Conservation (phyloP, 2,888 invertebrate genomes). For the Subacronicta megacephala region DNA sequence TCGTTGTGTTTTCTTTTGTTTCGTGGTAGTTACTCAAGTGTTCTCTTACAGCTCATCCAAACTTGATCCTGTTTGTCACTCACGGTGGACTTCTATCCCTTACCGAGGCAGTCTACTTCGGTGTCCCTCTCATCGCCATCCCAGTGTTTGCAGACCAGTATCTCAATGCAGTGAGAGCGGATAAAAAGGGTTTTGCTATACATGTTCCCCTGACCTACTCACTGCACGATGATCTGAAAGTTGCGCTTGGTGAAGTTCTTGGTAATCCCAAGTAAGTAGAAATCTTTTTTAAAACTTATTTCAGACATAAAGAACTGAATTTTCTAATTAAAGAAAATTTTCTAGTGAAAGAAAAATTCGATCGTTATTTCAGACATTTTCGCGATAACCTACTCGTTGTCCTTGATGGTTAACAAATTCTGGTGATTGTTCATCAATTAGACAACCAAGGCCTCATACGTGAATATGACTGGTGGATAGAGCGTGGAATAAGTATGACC, state of each 20-base stretch:
- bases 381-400: too few relatives aligned
- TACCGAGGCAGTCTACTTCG: slow-evolving; percentile 68
- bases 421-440: too few relatives aligned
- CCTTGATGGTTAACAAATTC: too few relatives aligned
- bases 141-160: slow-evolving; percentile 73
- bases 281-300: not conserved
- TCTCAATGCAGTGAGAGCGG: slow-evolving; percentile 63
- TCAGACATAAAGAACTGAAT: too few relatives aligned
- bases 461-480: too few relatives aligned
- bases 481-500: too few relatives aligned
- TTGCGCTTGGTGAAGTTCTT: slow-evolving; percentile 60
- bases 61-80: slow-evolving; percentile 68
- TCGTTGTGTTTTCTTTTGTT: too few relatives aligned
- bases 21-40: too few relatives aligned
- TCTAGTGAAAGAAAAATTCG: too few relatives aligned
- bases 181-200: slow-evolving; percentile 63
- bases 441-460: too few relatives aligned
- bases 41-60: slow-evolving; percentile 67
- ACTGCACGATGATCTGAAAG: slow-evolving; percentile 54
- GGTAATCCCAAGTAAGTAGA: slow-evolving; percentile 54
- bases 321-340: too few relatives aligned
- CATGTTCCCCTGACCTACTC: slow-evolving; percentile 59
- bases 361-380: too few relatives aligned
- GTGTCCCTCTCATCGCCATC: slow-evolving; percentile 68
- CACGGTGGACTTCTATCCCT: slow-evolving; percentile 73